Percentiles rank a stretch among this genome's conserved stretches.
Evolutionary conservation across 2,888 invertebrate genomes (phyloP).

Genomic region (Metopia argyrocephala): DNA sequence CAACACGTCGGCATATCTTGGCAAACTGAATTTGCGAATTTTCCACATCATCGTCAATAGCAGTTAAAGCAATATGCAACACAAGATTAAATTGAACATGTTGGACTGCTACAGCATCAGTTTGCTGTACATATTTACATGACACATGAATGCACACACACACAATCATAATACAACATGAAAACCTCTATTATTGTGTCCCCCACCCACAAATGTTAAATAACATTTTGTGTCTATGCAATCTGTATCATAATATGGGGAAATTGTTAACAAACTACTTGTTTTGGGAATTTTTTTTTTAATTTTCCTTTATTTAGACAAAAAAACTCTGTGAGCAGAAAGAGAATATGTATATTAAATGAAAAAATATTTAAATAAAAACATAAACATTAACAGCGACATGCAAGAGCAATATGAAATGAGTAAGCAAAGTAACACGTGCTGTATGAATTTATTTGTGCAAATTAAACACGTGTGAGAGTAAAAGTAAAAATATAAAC

Average conservation of each 20-base stretch:
- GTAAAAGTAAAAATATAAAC: background rate
- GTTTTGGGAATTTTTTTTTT: slow-evolving; percentile 54
- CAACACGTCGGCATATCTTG: slow-evolving; percentile 63
- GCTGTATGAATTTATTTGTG: background rate
- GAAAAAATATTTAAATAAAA: background rate
- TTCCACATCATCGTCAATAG: slow-evolving; percentile 71
- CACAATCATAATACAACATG: background rate
- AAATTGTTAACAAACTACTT: slow-evolving; percentile 42
- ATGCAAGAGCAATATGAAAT: too few species aligned
- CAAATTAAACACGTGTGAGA: slow-evolving; percentile 20
- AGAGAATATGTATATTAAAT: background rate
- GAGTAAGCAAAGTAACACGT: slow-evolving; percentile 14
- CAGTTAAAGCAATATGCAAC: too few species aligned
- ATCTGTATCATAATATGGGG: slow-evolving; percentile 16
- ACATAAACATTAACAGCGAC: background rate
- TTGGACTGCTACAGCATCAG: slow-evolving; percentile 61
- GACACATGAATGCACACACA: background rate
- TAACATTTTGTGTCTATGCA: background rate
- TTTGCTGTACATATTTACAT: slow-evolving; percentile 52
- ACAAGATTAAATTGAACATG: slow-evolving; percentile 34
- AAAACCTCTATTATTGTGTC: too few species aligned
- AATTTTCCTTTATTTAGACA: background rate
- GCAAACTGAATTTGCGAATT: slow-evolving; percentile 74
- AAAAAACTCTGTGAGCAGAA: too few species aligned
- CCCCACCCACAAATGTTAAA: slow-evolving; percentile 52